phyloP scores from a whole-genome alignment of 2,888 invertebrate genomes.

The Bedellia somnulentella region DNA sequence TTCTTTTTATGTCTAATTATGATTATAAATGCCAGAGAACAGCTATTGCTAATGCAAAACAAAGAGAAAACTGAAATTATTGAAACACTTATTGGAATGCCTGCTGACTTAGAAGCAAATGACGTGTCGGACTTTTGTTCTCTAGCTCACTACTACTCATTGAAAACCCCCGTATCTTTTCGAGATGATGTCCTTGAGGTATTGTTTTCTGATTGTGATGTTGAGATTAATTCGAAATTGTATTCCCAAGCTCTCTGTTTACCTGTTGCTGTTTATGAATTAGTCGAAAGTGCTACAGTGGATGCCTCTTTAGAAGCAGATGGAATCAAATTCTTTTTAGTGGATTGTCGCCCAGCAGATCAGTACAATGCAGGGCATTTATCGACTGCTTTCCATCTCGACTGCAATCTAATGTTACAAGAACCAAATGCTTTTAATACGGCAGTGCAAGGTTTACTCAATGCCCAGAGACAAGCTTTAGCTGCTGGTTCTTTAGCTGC shows the following conservation, averaged over 20 bases:
- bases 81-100: slow-evolving; percentile 71
- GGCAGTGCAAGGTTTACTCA: slow-evolving; percentile 88
- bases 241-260: slow-evolving; percentile 89
- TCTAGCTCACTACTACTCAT: slow-evolving; percentile 92
- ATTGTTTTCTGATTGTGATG: slow-evolving; percentile 58
- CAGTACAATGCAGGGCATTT: slow-evolving; percentile 97
- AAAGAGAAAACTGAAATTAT: slow-evolving; percentile 71
- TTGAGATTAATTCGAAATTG: slow-evolving; percentile 63
- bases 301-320: slow-evolving; percentile 64
- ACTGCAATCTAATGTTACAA: slow-evolving; percentile 95
- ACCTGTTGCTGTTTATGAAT: slow-evolving; percentile 92
- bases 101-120: slow-evolving; percentile 85
- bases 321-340: slow-evolving; percentile 86
- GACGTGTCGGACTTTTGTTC: slow-evolving; percentile 97
- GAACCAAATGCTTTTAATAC: slow-evolving; percentile 94
- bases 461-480: slow-evolving; percentile 85
- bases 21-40: slow-evolving; percentile 90
- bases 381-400: slow-evolving; percentile 96
- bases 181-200: slow-evolving; percentile 77
- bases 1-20: slow-evolving; percentile 95
- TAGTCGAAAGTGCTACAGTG: slow-evolving; percentile 79
- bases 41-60: slow-evolving; percentile 76
- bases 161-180: slow-evolving; percentile 92
- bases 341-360: slow-evolving; percentile 95
- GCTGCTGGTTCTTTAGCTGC: slow-evolving; percentile 85